phyloP scores from a whole-genome alignment of 1,140 invertebrate genomes.

The Drosophila murphyi region DNA sequence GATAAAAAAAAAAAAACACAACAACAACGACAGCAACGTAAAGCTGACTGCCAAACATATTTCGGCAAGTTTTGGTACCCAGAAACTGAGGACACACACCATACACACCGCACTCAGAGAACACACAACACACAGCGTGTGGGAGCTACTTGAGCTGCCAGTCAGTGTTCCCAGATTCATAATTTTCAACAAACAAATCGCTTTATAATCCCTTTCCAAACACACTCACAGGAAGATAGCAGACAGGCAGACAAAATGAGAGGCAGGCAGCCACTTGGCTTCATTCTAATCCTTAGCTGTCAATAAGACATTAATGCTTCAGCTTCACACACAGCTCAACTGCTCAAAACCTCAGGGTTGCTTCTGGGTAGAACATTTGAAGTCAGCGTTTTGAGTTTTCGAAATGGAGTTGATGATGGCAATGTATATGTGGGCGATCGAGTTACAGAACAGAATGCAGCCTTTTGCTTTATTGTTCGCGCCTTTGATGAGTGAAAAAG shows the following conservation, averaged over 20 bases:
- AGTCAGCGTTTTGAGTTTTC: slow-evolving; percentile 12
- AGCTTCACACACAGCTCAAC: slow-evolving; percentile 43
- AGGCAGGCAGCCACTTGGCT: slow-evolving; percentile 60
- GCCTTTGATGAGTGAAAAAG: slow-evolving; percentile 68
- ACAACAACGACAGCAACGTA: slow-evolving; percentile 9
- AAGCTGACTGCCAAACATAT: slow-evolving; percentile 31
- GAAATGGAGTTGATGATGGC: slow-evolving; percentile 24
- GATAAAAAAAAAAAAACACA: slow-evolving; percentile 5
- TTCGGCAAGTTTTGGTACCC: slow-evolving; percentile 31
- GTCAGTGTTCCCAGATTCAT: slow-evolving; percentile 70
- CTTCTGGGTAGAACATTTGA: slow-evolving; percentile 21
- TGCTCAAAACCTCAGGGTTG: slow-evolving; percentile 21
- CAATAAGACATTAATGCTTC: slow-evolving; percentile 79
- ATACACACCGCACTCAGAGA: slow-evolving; percentile 41
- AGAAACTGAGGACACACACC: slow-evolving; percentile 10
- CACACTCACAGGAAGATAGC: slow-evolving; percentile 44
- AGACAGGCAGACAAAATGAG: neutral
- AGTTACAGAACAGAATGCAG: slow-evolving; percentile 54
- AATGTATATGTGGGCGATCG: slow-evolving; percentile 51
- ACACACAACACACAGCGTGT: slow-evolving; percentile 70
- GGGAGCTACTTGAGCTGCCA: slow-evolving; percentile 55
- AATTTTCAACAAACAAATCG: slow-evolving; percentile 82
- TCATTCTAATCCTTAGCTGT: slow-evolving; percentile 77
- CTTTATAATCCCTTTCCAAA: slow-evolving; percentile 83
- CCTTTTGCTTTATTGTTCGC: slow-evolving; percentile 43